Percentiles rank a stretch among this genome's conserved stretches.
These are phyloP conservation scores for Phyllostomus discolor DNA, from an alignment of 2,113 vertebrate species.

Conservation along the genomic window DNA sequence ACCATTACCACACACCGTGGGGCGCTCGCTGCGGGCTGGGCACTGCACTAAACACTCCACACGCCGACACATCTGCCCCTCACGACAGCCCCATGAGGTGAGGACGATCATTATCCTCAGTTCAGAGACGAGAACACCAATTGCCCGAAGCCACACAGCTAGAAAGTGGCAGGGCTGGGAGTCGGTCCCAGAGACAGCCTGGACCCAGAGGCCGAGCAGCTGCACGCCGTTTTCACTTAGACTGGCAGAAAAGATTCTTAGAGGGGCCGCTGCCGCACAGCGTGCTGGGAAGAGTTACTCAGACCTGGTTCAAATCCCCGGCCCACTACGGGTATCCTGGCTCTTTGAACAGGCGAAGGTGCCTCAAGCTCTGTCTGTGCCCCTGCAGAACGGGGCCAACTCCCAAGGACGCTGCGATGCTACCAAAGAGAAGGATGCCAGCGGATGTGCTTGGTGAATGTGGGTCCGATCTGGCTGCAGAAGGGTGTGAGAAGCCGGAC, in stretches of 20 bases:
- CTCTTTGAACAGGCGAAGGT: not conserved
- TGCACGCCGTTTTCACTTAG: not conserved
- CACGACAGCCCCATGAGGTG: accelerated
- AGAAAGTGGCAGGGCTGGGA: not conserved
- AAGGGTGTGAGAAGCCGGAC: not conserved
- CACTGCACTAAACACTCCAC: not conserved
- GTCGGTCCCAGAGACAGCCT: not conserved
- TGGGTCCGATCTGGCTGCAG: not conserved
- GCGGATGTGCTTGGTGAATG: too few species aligned
- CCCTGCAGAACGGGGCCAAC: not conserved
- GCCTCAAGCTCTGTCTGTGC: not conserved
- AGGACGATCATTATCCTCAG: not conserved
- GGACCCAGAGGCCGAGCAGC: not conserved
- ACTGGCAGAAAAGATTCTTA: accelerated
- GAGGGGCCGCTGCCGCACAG: accelerated
- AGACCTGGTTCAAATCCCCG: not conserved
- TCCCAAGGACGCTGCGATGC: not conserved
- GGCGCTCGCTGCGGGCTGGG: not conserved
- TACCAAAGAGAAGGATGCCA: not conserved
- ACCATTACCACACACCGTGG: accelerated
- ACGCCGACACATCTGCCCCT: not conserved
- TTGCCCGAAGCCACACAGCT: not conserved
- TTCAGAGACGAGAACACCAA: not conserved
- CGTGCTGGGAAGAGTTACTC: not conserved
- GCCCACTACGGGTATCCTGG: accelerated